These are phyloP conservation scores for Champsocephalus gunnari DNA, from an alignment of 2,797 vertebrate species.

Conservation along the genomic window DNA sequence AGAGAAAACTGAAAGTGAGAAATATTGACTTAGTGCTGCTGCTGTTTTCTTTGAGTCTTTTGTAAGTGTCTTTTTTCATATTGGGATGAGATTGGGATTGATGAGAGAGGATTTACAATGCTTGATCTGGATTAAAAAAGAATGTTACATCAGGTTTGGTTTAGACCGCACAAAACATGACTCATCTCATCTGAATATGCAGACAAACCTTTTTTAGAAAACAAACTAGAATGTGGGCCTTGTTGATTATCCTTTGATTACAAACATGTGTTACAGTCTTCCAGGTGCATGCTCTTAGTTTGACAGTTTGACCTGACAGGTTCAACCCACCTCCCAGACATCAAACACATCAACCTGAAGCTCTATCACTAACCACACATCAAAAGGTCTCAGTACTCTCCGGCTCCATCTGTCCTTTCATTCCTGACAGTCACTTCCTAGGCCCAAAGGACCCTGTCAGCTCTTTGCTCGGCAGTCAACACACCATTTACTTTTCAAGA, in stretches of 20 bases:
- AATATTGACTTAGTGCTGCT: constrained; percentile 9
- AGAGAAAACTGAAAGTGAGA: constrained; percentile 15
- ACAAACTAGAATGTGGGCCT: neutral
- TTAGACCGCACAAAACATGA: neutral
- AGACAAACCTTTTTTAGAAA: constrained; percentile 15
- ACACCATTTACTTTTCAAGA: constrained; percentile 63
- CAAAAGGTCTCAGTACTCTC: constrained; percentile 60
- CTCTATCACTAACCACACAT: constrained; percentile 58
- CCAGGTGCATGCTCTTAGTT: constrained; percentile 60
- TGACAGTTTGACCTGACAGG: constrained; percentile 60
- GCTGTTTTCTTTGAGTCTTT: constrained; percentile 31
- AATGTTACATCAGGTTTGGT: neutral
- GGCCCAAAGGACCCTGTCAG: constrained; percentile 45
- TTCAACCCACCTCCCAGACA: constrained; percentile 53
- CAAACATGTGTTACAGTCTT: constrained; percentile 36
- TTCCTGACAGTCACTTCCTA: constrained; percentile 51
- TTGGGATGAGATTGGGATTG: neutral
- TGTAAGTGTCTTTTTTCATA: constrained; percentile 23
- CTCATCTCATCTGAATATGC: neutral
- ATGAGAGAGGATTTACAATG: neutral
- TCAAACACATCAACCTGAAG: constrained; percentile 62
- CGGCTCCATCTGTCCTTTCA: constrained; percentile 60
- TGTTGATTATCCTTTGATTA: constrained; percentile 16
- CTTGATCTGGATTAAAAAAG: constrained; percentile 10
- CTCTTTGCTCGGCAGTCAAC: constrained; percentile 52